These are phyloP conservation scores for Nannobrachium achirus DNA, from an alignment of 2,113 vertebrate genomes.

Conservation along the genomic window DNA sequence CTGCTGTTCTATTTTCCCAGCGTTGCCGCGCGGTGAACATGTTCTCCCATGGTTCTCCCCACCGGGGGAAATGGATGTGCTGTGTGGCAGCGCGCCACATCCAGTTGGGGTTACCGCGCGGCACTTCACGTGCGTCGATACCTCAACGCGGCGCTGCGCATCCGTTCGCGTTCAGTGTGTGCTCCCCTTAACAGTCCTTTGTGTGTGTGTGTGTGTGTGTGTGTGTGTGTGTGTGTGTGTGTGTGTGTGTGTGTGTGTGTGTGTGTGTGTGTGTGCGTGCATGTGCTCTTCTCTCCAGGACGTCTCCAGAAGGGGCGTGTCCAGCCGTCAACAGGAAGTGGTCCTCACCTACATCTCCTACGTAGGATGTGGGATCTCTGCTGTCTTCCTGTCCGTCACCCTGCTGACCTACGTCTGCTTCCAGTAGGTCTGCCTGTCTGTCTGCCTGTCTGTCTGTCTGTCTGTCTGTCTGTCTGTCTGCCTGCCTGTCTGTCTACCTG, in stretches of 20 bases:
- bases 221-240: conserved; percentile 40
- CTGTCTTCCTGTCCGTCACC: conserved; percentile 90
- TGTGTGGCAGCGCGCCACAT: too few relatives aligned
- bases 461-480: too few relatives aligned
- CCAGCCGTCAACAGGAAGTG: conserved; percentile 71
- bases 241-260: conserved; percentile 9
- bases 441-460: neutral
- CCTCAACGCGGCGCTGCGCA: too few relatives aligned
- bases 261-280: neutral
- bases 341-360: conserved; percentile 92
- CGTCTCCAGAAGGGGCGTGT: conserved; percentile 76
- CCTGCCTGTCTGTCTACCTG: too few relatives aligned
- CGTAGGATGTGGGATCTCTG: conserved; percentile 93
- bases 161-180: too few relatives aligned
- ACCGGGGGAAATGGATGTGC: too few relatives aligned
- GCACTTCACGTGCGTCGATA: too few relatives aligned
- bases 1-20: too few relatives aligned
- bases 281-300: conserved; percentile 77
- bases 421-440: conserved; percentile 79
- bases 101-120: too few relatives aligned
- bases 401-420: conserved; percentile 92
- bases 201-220: neutral
- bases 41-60: too few relatives aligned
- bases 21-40: too few relatives aligned
- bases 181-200: too few relatives aligned